These are phyloP conservation scores for Squalus acanthias DNA, from an alignment of 2,797 vertebrate genomes.

Conservation along the genomic window DNA sequence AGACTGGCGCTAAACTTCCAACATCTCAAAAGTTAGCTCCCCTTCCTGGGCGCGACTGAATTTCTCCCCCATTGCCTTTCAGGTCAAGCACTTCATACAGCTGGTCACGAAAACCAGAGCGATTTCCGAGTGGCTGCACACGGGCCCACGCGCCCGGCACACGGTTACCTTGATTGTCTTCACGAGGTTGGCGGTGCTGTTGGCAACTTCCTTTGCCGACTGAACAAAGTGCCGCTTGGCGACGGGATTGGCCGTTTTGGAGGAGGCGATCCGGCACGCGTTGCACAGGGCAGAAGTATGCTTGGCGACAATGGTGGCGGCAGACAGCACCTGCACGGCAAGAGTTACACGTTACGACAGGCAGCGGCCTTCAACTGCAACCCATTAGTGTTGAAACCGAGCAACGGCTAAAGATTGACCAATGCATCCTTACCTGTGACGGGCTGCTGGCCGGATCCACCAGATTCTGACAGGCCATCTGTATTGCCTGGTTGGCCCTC, in stretches of 20 bases:
- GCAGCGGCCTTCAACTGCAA: too few relatives aligned
- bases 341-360: not conserved
- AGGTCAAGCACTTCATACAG: not conserved
- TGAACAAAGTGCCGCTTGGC: slow-evolving; percentile 96
- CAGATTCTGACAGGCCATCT: slow-evolving; percentile 96
- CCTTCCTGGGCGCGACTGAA: too few relatives aligned
- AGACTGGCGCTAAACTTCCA: too few relatives aligned
- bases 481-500: slow-evolving; percentile 91
- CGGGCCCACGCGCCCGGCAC: too few relatives aligned
- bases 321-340: slow-evolving; percentile 77
- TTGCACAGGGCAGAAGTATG: slow-evolving; percentile 96
- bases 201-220: slow-evolving; percentile 97
- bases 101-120: slow-evolving; percentile 37
- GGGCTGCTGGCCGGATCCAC: slow-evolving; percentile 93
- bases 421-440: slow-evolving; percentile 74
- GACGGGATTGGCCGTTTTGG: slow-evolving; percentile 92
- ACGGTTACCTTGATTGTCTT: slow-evolving; percentile 92
- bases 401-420: slow-evolving; percentile 1
- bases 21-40: too few relatives aligned
- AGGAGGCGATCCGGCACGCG: slow-evolving; percentile 90
- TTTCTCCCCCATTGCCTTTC: too few relatives aligned
- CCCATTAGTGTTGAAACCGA: accelerated
- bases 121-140: not conserved
- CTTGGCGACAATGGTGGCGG: slow-evolving; percentile 95
- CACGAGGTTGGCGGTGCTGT: slow-evolving; percentile 96